A percentile compares a stretch with the other conserved stretches of the same genome.
Evolutionary conservation across 2,797 vertebrate genomes (phyloP).

Genomic region (Aeoliscus strigatus): DNA sequence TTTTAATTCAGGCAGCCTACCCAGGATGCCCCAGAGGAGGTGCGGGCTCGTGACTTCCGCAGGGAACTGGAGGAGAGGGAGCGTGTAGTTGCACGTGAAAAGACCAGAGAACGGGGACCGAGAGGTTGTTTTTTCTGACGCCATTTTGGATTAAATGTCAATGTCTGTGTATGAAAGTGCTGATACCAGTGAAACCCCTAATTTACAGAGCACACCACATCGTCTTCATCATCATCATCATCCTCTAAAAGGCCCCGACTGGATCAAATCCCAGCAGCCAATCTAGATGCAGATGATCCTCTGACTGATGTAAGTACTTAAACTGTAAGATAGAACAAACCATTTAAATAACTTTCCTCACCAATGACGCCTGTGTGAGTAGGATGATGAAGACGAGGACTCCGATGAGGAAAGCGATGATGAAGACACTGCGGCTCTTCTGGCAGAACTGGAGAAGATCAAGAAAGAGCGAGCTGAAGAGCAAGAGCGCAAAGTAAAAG

Average conservation of each 20-base stretch:
- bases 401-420: conserved; percentile 93
- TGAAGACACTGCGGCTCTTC: conserved; percentile 92
- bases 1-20: conserved; percentile 90
- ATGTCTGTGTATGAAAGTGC: too few relatives aligned
- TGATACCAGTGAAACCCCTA: too few relatives aligned
- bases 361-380: conserved; percentile 5
- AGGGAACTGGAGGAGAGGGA: conserved; percentile 96
- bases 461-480: conserved; percentile 97
- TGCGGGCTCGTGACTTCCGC: conserved; percentile 93
- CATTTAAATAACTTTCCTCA: conserved; percentile 1
- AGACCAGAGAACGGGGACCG: conserved; percentile 89
- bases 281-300: conserved; percentile 96
- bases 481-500: conserved; percentile 89
- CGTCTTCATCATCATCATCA: conserved; percentile 88
- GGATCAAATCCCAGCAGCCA: conserved; percentile 97
- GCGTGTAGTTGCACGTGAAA: conserved; percentile 84
- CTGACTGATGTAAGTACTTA: conserved; percentile 85
- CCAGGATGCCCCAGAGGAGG: conserved; percentile 95
- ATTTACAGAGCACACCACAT: conserved; percentile 87
- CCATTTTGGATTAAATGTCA: too few relatives aligned
- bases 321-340: not conserved
- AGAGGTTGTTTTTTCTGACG: too few relatives aligned
- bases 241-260: conserved; percentile 94
- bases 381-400: conserved; percentile 88
- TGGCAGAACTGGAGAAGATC: conserved; percentile 97